Conservation (phyloP, 2,113 vertebrate genomes). For the Octodon degus region DNA sequence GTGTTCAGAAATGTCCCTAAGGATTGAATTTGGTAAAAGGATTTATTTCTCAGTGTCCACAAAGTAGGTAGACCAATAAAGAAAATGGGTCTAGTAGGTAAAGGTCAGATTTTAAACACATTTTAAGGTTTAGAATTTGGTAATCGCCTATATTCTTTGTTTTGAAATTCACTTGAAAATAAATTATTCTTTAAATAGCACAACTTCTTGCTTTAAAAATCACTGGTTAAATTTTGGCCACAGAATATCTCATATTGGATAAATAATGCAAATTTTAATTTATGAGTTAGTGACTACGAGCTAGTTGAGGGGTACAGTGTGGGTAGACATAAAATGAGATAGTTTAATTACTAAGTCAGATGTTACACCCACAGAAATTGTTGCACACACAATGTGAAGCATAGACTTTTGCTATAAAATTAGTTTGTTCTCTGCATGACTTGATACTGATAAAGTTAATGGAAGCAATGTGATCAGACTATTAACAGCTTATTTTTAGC, state of each 20-base stretch:
- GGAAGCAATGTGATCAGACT: conserved; percentile 71
- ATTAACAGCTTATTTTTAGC: conserved; percentile 52
- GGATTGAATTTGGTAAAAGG: not conserved
- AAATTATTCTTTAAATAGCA: conserved; percentile 37
- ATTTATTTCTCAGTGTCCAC: not conserved
- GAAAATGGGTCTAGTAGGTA: not conserved
- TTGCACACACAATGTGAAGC: conserved; percentile 67
- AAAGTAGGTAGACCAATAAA: not conserved
- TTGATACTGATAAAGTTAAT: conserved; percentile 64
- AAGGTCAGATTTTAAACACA: not conserved
- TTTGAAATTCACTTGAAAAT: conserved; percentile 16
- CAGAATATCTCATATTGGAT: conserved; percentile 66
- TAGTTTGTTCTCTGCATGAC: conserved; percentile 80
- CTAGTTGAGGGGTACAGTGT: conserved; percentile 73
- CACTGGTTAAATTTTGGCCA: conserved; percentile 54
- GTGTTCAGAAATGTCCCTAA: not conserved
- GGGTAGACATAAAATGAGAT: conserved; percentile 77
- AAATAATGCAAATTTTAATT: conserved; percentile 78
- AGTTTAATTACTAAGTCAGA: conserved; percentile 73
- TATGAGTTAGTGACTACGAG: conserved; percentile 80
- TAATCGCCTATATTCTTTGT: not conserved
- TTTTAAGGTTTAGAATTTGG: conserved; percentile 27
- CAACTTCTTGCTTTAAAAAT: conserved; percentile 58
- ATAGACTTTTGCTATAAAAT: conserved; percentile 75
- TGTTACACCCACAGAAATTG: conserved; percentile 72